These are phyloP conservation scores for Pissodes strobi DNA, from an alignment of 1,140 invertebrate species.

Conservation along the genomic window DNA sequence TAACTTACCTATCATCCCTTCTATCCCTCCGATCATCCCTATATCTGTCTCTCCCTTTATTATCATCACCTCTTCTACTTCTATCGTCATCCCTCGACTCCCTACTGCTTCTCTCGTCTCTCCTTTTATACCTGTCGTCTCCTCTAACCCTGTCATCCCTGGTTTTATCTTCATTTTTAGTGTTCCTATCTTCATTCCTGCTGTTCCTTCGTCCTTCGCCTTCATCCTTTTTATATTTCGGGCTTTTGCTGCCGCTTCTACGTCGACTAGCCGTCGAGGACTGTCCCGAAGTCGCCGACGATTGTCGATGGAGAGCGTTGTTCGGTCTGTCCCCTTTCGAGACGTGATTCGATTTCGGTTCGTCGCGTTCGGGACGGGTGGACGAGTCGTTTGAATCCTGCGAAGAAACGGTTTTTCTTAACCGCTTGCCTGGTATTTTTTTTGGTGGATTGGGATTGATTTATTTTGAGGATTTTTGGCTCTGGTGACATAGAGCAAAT, in stretches of 20 bases:
- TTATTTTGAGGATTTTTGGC: constrained; percentile 11
- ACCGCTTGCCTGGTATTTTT: not conserved
- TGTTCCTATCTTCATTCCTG: constrained; percentile 12
- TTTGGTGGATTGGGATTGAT: not conserved
- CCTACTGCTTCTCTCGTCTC: constrained; percentile 1
- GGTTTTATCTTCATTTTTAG: constrained; percentile 3
- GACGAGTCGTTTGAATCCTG: constrained; percentile 40
- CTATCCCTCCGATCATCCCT: constrained; percentile 37
- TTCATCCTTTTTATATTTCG: constrained; percentile 12
- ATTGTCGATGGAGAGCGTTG: not conserved
- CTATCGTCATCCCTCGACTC: constrained; percentile 14
- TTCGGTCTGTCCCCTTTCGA: not conserved
- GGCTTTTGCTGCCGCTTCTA: constrained; percentile 19
- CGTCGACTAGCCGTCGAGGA: constrained; percentile 2
- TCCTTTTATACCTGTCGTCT: constrained; percentile 19
- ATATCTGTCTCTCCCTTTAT: constrained; percentile 24
- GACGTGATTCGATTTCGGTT: not conserved
- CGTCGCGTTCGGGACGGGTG: no score
- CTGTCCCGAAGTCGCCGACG: not conserved
- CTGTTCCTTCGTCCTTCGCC: no score
- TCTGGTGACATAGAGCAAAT: constrained; percentile 19
- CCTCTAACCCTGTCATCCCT: constrained; percentile 13
- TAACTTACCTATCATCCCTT: constrained; percentile 34
- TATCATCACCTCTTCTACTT: constrained; percentile 32
- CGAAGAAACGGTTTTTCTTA: constrained; percentile 40